Evolutionary conservation across 1,140 invertebrate species (phyloP), one percentile per base, ranked within the genome.

Genomic region (Melanaphis sacchari): DNA sequence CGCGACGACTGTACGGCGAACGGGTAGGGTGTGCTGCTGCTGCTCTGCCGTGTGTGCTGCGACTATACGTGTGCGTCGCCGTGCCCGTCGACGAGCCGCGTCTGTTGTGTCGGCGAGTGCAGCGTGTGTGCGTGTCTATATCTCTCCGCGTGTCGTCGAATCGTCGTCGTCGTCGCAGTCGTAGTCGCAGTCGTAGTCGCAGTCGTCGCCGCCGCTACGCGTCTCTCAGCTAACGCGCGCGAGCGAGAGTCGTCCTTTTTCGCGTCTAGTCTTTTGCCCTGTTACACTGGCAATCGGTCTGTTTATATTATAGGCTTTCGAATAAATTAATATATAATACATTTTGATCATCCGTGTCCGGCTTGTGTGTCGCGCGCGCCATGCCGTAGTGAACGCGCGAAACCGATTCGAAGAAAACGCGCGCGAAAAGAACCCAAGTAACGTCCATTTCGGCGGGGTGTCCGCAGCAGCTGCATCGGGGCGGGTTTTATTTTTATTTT

Each of bases 41-140:
- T n/a, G 66, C 36, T 24, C 18, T 24, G 76, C n/a, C n/a, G n/a
- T n/a, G n/a, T n/a, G n/a, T 24, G 76, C 36, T 38, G 76, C 36
- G 36, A 76, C n/a, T 76, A 38, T 91, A 40, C 46, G 90, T 91
- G 59, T 41, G 90, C 66, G 38, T 40, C 26, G 89, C 90, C 15
- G 85, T 46, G 85, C 85, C 85, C 85, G 85, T 88, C 43, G 85
- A 7, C 85, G 85, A 26, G 82, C 82, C 41, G 40, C 84, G 90
- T 66, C 90, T 36, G 87, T 59, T 31, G 88, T 59, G 90, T 66
- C 54, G 52, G n/a, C 90, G 40, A 91, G 66, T 82, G 66, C 38
- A 26, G 59, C 91, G 91, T 49, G 91, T 38, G n/a, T 46, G 91
- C 31, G 59, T 59, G 24, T 54, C 89, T 43, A 8, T 91, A 41